These are phyloP conservation scores for Caenorhabditis imperialis DNA, from an alignment of 2,888 invertebrate species.

Conservation along the genomic window DNA sequence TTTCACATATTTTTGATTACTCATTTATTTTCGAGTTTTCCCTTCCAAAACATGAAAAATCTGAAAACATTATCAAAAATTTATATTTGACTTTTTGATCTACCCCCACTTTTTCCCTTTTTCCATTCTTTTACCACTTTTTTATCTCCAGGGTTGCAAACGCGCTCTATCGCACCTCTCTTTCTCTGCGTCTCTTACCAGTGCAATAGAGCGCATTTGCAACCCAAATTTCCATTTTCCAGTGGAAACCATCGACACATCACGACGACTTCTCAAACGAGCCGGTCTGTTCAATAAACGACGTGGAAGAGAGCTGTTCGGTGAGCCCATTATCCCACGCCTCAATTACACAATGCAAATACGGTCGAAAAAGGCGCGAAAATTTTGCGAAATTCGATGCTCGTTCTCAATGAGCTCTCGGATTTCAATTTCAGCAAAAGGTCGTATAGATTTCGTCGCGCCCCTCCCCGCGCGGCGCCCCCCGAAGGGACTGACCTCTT, in stretches of 20 bases:
- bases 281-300: conserved; percentile 38
- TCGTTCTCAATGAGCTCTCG: not conserved
- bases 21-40: too few species aligned
- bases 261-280: conserved; percentile 31
- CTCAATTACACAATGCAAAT: conserved; percentile 15
- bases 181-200: too few species aligned
- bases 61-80: conserved; percentile 24
- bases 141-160: not conserved
- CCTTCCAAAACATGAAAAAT: not conserved
- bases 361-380: conserved; percentile 20
- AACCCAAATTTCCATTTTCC: not conserved
- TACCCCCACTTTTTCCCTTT: conserved; percentile 5
- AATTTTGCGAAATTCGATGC: too few species aligned
- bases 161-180: too few species aligned
- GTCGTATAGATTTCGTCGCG: too few species aligned
- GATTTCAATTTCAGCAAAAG: too few species aligned
- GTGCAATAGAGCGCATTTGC: too few species aligned
- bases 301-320: conserved; percentile 48
- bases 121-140: not conserved
- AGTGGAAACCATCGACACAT: conserved; percentile 17
- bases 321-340: conserved; percentile 16
- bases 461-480: too few species aligned
- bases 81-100: too few species aligned
- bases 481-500: too few species aligned
- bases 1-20: too few species aligned